Conservation (phyloP, 2,797 vertebrate genomes). For the Leucoraja ocellata region DNA sequence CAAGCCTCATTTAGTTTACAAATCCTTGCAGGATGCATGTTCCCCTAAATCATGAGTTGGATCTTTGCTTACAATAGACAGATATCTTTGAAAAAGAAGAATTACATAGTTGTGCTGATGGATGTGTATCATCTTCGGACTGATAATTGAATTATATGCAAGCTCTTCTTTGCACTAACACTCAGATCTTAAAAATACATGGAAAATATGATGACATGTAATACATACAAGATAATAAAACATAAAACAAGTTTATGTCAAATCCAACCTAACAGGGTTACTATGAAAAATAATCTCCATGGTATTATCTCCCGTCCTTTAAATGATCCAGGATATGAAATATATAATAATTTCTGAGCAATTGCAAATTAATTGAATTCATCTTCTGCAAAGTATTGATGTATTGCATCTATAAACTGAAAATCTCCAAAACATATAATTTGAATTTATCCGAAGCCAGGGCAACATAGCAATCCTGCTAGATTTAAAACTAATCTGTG, state of each 20-base stretch:
- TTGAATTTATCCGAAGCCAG: background rate
- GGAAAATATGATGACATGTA: no score
- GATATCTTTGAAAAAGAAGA: background rate
- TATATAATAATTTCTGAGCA: background rate
- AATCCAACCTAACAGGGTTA: background rate
- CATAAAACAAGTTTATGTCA: background rate
- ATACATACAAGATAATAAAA: background rate
- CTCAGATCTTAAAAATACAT: background rate
- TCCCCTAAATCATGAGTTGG: background rate
- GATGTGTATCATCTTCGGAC: background rate
- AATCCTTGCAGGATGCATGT: background rate
- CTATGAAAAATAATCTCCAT: background rate
- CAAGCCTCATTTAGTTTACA: background rate
- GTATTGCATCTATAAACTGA: background rate
- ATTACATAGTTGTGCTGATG: background rate
- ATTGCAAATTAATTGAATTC: background rate
- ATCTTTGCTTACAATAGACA: background rate
- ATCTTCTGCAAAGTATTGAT: background rate
- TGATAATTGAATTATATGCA: background rate
- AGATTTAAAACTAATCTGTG: constrained; percentile 26
- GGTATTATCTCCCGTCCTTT: background rate
- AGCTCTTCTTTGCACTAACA: background rate
- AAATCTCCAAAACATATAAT: background rate
- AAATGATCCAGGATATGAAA: background rate
- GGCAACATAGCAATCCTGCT: background rate